These are phyloP conservation scores for Dicrostonyx torquatus DNA, from an alignment of 2,797 vertebrate genomes.

Conservation along the genomic window DNA sequence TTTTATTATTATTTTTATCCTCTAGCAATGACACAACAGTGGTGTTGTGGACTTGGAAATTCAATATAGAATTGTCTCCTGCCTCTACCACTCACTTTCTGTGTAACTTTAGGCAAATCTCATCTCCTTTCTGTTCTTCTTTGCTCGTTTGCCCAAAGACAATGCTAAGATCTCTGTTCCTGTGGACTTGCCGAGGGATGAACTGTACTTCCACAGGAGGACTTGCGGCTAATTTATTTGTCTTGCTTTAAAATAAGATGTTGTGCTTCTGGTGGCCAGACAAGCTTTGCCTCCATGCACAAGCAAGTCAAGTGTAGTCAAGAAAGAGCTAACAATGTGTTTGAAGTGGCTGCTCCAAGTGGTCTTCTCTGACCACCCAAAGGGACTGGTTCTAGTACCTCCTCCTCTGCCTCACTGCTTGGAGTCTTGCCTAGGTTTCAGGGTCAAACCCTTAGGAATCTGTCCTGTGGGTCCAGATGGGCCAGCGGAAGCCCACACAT, in stretches of 20 bases:
- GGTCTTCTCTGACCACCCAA: background rate
- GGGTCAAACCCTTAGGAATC: background rate
- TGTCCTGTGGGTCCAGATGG: background rate
- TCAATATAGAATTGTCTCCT: background rate
- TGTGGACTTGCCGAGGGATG: background rate
- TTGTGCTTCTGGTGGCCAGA: background rate
- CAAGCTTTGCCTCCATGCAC: background rate
- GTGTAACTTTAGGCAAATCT: background rate
- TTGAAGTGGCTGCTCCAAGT: background rate
- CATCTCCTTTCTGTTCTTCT: background rate
- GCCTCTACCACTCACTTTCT: background rate
- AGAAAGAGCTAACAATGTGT: background rate
- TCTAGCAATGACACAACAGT: background rate
- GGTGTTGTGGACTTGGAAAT: background rate
- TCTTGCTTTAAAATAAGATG: constrained; percentile 27
- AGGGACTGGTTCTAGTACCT: background rate
- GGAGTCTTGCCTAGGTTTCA: background rate
- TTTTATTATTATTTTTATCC: background rate
- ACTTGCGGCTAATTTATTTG: background rate
- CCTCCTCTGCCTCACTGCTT: background rate
- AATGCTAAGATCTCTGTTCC: background rate
- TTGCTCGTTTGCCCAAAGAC: background rate
- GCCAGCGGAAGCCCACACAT: background rate
- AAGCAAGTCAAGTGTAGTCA: background rate
- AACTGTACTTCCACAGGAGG: no score